Conservation (phyloP, 2,888 invertebrate species). For the Pseudococcus longispinus region DNA sequence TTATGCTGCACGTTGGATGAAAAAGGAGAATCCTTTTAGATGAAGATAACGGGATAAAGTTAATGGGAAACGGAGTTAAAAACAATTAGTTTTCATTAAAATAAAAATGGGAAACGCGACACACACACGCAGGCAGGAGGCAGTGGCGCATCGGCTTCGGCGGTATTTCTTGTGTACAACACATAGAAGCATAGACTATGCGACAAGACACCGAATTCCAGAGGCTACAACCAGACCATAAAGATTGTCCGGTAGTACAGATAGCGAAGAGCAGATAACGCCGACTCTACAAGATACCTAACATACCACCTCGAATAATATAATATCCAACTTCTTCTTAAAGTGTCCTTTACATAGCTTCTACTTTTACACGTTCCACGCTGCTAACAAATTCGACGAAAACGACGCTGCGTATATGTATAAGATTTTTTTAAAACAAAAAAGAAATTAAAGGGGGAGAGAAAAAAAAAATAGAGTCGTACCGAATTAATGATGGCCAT, state of each 20-base stretch:
- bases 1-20: not conserved
- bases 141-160: conserved; percentile 53
- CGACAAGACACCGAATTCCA: conserved; percentile 53
- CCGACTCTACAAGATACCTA: conserved; percentile 57
- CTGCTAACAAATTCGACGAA: conserved; percentile 56
- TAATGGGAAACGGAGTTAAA: conserved; percentile 53
- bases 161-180: conserved; percentile 44
- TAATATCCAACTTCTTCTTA: conserved; percentile 52
- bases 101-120: conserved; percentile 49
- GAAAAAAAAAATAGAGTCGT: conserved; percentile 54
- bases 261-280: conserved; percentile 53
- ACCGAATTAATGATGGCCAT: conserved; percentile 57
- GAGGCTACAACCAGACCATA: conserved; percentile 57
- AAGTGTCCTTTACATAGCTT: conserved; percentile 57
- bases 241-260: conserved; percentile 57
- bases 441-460: conserved; percentile 40
- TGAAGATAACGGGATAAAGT: conserved; percentile 52
- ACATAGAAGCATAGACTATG: not conserved
- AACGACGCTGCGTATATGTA: conserved; percentile 46
- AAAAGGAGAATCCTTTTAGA: conserved; percentile 38
- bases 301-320: conserved; percentile 57
- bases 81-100: conserved; percentile 56
- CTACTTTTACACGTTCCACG: conserved; percentile 56
- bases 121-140: conserved; percentile 13
- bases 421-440: conserved; percentile 50